Base-by-base conservation (phyloP, 2,113 vertebrate genomes). In the Sigmodon hispidus region DNA sequence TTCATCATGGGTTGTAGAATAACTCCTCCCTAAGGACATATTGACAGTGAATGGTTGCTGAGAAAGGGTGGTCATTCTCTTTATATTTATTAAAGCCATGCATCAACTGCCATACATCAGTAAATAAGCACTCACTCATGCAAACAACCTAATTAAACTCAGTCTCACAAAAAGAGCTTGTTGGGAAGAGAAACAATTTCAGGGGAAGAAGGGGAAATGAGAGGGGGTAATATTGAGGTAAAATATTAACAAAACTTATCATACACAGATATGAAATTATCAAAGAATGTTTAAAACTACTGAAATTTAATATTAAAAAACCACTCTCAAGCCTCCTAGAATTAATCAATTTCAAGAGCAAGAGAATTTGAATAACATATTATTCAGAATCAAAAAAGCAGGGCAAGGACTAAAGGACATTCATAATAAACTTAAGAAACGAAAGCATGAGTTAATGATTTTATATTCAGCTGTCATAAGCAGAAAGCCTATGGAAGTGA, bases 221-320 rank as follows among this genome's bases (percentile, higher is more conserved):
- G 8, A 63, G 16, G 48, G 40, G 59, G 40, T 34, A 84, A 45
- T 40, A 65, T 11, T 83, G n/a, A 26, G 26, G 24, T 83, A 29
- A 61, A 83, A 43, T n/a, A 5, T 43, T 61, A 83, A 22, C 55
- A 83, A 61, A 17, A 43, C 61, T 61, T 8, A 63, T 45, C 45
- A 34, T 45, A 21, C 3, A 3, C 7, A 7, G 3, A 4, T 63
- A 31, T 34, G 43, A 63, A 65, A 63, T 45, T 34, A 31, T 63
- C 59, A 65, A 84, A 84, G 24, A 48, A 45, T 45, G 57, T 48
- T 65, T 84, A 43, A 45, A 84, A 15, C 81, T 84, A 84, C 57
- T 63, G 43, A 88, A 90, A 88, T 84, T 94, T 61, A 91, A 87
- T 77, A 55, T 59, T 45, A 75, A 63, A 36, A 43, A 72, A 45